Evolutionary conservation across 2,888 invertebrate genomes (phyloP).

Genomic region (Oscheius myriophilus): DNA sequence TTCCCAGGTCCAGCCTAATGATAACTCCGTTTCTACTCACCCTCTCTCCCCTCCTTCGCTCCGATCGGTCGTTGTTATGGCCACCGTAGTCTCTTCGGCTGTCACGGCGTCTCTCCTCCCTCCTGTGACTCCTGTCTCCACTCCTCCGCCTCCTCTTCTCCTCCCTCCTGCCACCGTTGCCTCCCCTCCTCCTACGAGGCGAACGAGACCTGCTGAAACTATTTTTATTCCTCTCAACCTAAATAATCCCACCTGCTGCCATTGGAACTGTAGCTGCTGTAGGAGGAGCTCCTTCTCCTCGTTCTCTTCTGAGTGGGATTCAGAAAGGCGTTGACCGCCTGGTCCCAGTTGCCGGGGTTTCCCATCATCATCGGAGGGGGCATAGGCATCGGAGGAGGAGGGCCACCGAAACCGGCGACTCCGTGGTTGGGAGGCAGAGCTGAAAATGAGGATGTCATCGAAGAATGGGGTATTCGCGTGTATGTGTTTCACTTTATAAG

Average conservation of each 20-base stretch:
- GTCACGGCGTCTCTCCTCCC: slow-evolving; percentile 21
- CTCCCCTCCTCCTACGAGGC: slow-evolving; percentile 16
- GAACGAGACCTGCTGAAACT: slow-evolving; percentile 25
- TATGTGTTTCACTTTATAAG: no score
- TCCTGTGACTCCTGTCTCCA: slow-evolving; percentile 20
- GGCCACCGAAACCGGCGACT: slow-evolving; percentile 43
- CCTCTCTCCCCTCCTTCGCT: slow-evolving; percentile 27
- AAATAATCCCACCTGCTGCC: slow-evolving; percentile 18
- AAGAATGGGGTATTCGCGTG: no score
- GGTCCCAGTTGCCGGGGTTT: slow-evolving; percentile 38
- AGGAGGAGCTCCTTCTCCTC: slow-evolving; percentile 40
- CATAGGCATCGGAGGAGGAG: slow-evolving; percentile 1
- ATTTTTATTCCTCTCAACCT: neutral
- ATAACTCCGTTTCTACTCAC: no score
- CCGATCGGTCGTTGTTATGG: slow-evolving; percentile 8
- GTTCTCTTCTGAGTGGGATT: neutral
- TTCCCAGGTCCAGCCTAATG: no score
- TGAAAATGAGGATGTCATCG: neutral
- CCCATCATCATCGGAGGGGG: slow-evolving; percentile 1
- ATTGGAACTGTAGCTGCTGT: slow-evolving; percentile 29
- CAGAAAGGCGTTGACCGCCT: slow-evolving; percentile 41
- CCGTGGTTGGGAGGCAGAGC: slow-evolving; percentile 45
- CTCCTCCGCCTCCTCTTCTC: slow-evolving; percentile 31
- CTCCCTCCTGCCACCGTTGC: slow-evolving; percentile 10
- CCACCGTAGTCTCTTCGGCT: slow-evolving; percentile 25